Base-by-base conservation (phyloP, 1,140 invertebrate genomes). In the Maconellicoccus hirsutus region DNA sequence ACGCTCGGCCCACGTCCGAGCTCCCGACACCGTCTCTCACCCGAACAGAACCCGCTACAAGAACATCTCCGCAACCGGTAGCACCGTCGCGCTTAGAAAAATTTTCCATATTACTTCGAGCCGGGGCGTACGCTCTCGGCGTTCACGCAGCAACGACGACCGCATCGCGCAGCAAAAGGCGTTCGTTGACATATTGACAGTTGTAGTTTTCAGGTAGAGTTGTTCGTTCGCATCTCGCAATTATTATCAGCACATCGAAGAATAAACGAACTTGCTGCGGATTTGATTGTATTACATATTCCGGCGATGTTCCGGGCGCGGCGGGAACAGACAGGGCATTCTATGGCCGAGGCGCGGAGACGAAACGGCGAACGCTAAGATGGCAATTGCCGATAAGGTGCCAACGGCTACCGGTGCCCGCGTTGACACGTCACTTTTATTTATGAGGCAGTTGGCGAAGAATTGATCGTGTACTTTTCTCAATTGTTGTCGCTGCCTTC, bases 271-370 rank as follows among this genome's bases (percentile, higher is more conserved):
- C 10, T 66, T 25, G 61, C 61, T 66, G 61, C 14, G 42, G 42
- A 52, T 66, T 66, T 66, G 61, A 66, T 66, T 66, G 61, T 66
- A 66, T 66, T 66, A 66, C 61, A 66, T 66, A 66, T 66, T 66
- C 61, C 25, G 61, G 61, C 59, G 59, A 61, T 10, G n/a, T n/a
- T n/a, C n/a, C n/a, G 29, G 29, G 4, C 29, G 29, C 4, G 29
- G 29, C 29, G 29, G n/a, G n/a, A n/a, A n/a, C n/a, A n/a, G n/a
- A n/a, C n/a, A n/a, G n/a, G n/a, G n/a, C n/a, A n/a, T n/a, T n/a
- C n/a, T n/a, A n/a, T n/a, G n/a, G n/a, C n/a, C n/a, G n/a, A n/a
- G n/a, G n/a, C n/a, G n/a, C n/a, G n/a, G n/a, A n/a, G n/a, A n/a
- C n/a, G n/a, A 12, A 12, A 3, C 12, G 29, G 29, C 29, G 29